A percentile compares a stretch with the other conserved stretches of the same genome.
Conservation (phyloP, 2,113 vertebrate species). For the Haliaeetus leucogaster region DNA sequence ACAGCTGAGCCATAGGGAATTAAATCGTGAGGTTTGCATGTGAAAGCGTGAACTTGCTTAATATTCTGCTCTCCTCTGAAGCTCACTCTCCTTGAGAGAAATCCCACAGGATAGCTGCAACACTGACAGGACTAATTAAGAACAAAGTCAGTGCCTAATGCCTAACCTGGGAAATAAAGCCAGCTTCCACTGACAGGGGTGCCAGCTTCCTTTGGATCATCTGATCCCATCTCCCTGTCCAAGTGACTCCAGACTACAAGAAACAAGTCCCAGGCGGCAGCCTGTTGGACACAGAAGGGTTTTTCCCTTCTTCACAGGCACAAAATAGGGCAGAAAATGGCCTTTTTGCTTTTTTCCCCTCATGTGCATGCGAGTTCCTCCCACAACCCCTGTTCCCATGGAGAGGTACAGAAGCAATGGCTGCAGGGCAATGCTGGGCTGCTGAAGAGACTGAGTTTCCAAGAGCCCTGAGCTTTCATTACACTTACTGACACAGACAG, state of each 20-base stretch:
- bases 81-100: background rate
- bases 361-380: background rate
- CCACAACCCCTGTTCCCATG: background rate
- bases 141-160: background rate
- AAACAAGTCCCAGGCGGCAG: background rate
- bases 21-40: background rate
- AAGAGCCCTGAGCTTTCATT: background rate
- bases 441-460: rapidly evolving
- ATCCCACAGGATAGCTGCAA: background rate
- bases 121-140: background rate
- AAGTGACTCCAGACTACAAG: no score
- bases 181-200: background rate
- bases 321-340: background rate
- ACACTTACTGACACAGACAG: background rate
- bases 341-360: background rate
- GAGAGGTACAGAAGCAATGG: background rate
- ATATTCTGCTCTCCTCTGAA: background rate
- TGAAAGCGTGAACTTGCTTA: background rate
- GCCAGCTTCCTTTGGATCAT: rapidly evolving
- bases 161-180: background rate
- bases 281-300: background rate
- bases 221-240: background rate
- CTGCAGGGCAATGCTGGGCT: background rate
- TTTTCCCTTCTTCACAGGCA: background rate
- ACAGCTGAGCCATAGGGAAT: rapidly evolving